A percentile compares a stretch with the other conserved stretches of the same genome.
Conservation (phyloP, 1,140 invertebrate genomes). For the Pomacea maculata region DNA sequence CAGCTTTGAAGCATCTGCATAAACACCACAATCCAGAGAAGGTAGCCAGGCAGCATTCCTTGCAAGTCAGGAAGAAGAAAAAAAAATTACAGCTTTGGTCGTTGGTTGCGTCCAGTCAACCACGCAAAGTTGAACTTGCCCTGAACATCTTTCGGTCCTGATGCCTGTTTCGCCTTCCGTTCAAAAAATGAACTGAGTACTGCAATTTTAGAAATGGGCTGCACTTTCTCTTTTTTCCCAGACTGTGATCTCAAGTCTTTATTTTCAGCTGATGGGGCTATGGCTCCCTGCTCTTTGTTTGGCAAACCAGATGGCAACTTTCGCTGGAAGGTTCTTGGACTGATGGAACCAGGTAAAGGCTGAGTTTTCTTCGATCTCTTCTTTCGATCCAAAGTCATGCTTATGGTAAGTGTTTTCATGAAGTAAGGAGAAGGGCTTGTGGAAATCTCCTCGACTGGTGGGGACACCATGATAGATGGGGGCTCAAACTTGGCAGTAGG, state of each 20-base stretch:
- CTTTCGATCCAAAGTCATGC: slow-evolving; percentile 56
- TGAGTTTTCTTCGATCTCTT: slow-evolving; percentile 27
- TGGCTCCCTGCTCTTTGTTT: neutral
- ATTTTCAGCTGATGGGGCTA: slow-evolving; percentile 13
- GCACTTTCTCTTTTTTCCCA: too few species aligned
- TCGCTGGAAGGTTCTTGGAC: slow-evolving; percentile 8
- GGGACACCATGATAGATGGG: slow-evolving; percentile 26
- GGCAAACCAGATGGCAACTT: slow-evolving; percentile 6
- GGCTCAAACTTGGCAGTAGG: slow-evolving; percentile 24
- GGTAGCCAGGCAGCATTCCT: too few species aligned
- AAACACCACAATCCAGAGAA: too few species aligned
- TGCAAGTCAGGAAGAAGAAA: slow-evolving; percentile 7
- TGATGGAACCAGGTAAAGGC: slow-evolving; percentile 19
- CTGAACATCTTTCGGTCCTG: slow-evolving; percentile 1
- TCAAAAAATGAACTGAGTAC: slow-evolving; percentile 60
- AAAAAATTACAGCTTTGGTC: slow-evolving; percentile 15
- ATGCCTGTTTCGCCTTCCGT: slow-evolving; percentile 50
- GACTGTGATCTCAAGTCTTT: slow-evolving; percentile 19
- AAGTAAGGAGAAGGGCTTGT: slow-evolving; percentile 39
- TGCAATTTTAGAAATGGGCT: slow-evolving; percentile 52
- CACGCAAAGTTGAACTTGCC: slow-evolving; percentile 13
- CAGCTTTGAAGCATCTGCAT: too few species aligned
- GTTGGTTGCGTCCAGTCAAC: slow-evolving; percentile 8
- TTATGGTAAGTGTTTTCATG: slow-evolving; percentile 52
- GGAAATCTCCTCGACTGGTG: slow-evolving; percentile 21